phyloP scores from a whole-genome alignment of 1,140 invertebrate species.

The Bombus confusus region DNA sequence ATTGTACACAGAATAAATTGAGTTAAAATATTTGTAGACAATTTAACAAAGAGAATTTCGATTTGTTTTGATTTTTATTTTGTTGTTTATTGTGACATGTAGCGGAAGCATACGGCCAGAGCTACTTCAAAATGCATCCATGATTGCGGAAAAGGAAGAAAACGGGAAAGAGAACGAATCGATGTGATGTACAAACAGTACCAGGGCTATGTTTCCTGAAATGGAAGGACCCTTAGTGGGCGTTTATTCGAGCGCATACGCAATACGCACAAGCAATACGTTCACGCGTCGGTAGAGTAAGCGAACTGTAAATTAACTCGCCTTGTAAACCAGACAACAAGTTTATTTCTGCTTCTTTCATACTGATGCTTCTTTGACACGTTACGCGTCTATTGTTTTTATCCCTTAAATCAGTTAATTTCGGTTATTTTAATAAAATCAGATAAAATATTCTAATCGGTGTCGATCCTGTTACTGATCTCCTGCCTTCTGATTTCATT shows the following conservation, averaged over 20 bases:
- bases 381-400: background rate
- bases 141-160: constrained; percentile 52
- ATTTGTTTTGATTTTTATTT: background rate
- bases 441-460: background rate
- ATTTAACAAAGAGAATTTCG: no score
- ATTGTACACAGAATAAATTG: background rate
- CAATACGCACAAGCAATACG: constrained; percentile 61
- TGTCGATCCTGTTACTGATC: background rate
- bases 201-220: constrained; percentile 76
- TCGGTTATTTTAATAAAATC: background rate
- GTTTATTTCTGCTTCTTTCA: constrained; percentile 42
- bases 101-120: constrained; percentile 6
- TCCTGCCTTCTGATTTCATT: background rate
- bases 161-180: constrained; percentile 70
- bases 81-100: background rate
- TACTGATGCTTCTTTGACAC: constrained; percentile 5
- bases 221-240: constrained; percentile 76
- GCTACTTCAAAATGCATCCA: constrained; percentile 53
- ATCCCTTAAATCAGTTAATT: background rate
- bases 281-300: constrained; percentile 53
- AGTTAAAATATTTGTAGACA: background rate
- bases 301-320: constrained; percentile 43
- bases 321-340: constrained; percentile 48
- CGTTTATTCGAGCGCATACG: constrained; percentile 71
- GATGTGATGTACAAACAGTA: constrained; percentile 72